phyloP scores from a whole-genome alignment of 1,140 invertebrate genomes.

The Orchestia grillus region DNA sequence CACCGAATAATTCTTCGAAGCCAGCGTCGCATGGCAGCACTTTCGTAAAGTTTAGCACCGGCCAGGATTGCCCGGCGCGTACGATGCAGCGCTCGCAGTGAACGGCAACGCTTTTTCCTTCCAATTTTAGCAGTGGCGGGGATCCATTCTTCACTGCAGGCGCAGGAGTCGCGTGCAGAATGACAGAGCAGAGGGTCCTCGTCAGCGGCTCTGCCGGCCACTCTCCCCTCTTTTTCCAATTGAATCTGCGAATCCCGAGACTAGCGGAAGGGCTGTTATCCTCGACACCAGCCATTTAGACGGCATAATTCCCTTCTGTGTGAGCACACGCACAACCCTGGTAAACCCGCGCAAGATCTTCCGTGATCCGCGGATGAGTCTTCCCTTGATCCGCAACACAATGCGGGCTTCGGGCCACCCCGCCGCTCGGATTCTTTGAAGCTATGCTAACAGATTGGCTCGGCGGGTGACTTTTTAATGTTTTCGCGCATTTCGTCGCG shows the following conservation, averaged over 20 bases:
- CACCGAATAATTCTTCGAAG: background rate
- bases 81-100: background rate
- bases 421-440: slow-evolving; percentile 35
- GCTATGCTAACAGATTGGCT: slow-evolving; percentile 47
- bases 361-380: slow-evolving; percentile 39
- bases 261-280: slow-evolving; percentile 53
- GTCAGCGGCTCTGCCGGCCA: slow-evolving; percentile 70
- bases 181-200: background rate
- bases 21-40: background rate
- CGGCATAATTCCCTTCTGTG: slow-evolving; percentile 46
- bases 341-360: slow-evolving; percentile 54
- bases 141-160: background rate
- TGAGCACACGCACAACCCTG: slow-evolving; percentile 22
- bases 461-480: background rate
- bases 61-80: background rate
- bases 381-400: slow-evolving; percentile 44
- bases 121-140: background rate
- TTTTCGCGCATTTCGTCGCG: background rate
- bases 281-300: slow-evolving; percentile 52
- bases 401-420: background rate
- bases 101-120: background rate
- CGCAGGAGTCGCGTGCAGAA: background rate
- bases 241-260: slow-evolving; percentile 45
- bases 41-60: background rate
- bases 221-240: slow-evolving; percentile 46